Evolutionary conservation across 2,113 vertebrate genomes (phyloP), one percentile per base, ranked within the genome.

Genomic region (Embiotoca jacksoni): DNA sequence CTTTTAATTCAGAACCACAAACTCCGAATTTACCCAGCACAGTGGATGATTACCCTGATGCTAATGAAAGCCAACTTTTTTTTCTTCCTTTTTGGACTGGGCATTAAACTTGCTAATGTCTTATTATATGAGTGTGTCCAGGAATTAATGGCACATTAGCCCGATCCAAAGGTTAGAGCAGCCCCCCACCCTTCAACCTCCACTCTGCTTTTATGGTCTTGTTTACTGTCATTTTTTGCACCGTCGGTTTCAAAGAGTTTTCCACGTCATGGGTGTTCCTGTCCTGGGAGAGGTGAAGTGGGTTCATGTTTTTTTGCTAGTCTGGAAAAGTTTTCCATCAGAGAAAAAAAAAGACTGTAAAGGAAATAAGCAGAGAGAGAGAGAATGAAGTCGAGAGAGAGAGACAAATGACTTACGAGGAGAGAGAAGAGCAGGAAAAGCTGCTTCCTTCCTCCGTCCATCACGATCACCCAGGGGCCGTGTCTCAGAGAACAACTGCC

Each of bases 381-480:
- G 31, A 64, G 36, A n/a, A 5, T 0, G 39, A 54, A 10, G 3
- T 44, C 41, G 52, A 53, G 33, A 56, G 30, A 67, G 52, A 10
- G 37, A 70, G 72, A 77, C 59, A 80, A 44, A 72, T 88, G 72
- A 84, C 55, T 76, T 80, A 87, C 1, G 65, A 80, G 78, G 75
- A 71, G 65, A 65, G 75, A 72, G 9, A 10, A 82, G 63, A 81
- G 68, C 84, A 83, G 82, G 71, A 89, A 91, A 72, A 72, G 60
- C 67, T 7, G 77, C 81, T 91, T 92, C 91, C 88, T 91, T 86
- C 81, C 86, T 85, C 69, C 64, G 68, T 81, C 63, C 61, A 41
- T 82, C 87, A 84, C n/a, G 57, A 76, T 88, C 82, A 73, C 75
- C 74, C 70, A 73, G 80, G 78, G 80, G 76, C 78, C 35, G 4